Conservation (phyloP, 2,797 vertebrate species). For the Pangasius mekongensis region DNA sequence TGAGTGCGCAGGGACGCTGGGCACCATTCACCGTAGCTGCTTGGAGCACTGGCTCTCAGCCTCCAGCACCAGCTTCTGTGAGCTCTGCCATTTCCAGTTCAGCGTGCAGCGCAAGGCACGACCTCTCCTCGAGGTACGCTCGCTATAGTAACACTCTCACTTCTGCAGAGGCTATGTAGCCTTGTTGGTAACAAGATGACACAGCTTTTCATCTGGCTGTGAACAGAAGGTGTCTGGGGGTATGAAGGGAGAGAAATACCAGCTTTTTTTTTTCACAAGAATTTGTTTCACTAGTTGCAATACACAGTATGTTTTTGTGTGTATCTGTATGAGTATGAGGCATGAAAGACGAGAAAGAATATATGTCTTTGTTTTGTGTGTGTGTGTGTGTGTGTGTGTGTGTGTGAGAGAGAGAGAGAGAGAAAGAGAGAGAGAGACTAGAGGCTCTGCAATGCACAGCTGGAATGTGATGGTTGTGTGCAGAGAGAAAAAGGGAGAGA, state of each 20-base stretch:
- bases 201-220: background rate
- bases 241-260: background rate
- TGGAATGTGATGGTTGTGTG: conserved; percentile 63
- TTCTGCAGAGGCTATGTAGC: background rate
- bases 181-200: background rate
- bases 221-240: background rate
- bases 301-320: background rate
- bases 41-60: conserved; percentile 95
- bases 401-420: background rate
- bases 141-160: conserved; percentile 17
- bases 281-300: background rate
- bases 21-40: conserved; percentile 94
- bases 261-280: too few relatives aligned
- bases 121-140: conserved; percentile 89
- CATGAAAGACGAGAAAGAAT: background rate
- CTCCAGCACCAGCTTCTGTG: conserved; percentile 97
- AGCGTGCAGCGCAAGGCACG: conserved; percentile 88
- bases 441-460: conserved; percentile 54
- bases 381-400: background rate
- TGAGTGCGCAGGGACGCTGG: conserved; percentile 90
- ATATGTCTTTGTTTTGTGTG: background rate
- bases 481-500: background rate
- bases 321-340: background rate
- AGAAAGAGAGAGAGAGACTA: background rate
- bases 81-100: conserved; percentile 95